Evolutionary conservation across 2,888 invertebrate species (phyloP), one percentile per base, ranked within the genome.

Genomic region (Caenorhabditis doughertyi): DNA sequence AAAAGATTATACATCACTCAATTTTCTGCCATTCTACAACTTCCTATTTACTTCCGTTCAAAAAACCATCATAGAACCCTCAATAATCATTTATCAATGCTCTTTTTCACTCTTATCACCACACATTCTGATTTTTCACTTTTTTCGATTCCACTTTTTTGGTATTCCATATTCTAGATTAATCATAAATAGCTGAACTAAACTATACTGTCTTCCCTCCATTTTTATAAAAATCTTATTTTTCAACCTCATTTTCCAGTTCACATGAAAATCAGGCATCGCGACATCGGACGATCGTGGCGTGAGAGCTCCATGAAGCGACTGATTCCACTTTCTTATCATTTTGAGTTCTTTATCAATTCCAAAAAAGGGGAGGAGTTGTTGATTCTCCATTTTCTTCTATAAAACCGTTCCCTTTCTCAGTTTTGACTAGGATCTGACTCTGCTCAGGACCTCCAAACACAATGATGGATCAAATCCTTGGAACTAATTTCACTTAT

Each of bases 401-500:
- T 73, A 73, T 73, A 73, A 56, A 73, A 73, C 73, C 51, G 27
- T 51, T 51, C 72, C 2, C 23, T 44, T 44, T 18, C 8, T 11
- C 11, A 7, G 25, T 16, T 27, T 27, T 42, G 9, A 42, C 27
- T 25, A 60, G 60, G 42, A 60, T 27, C 60, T 60, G 7, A 29
- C 1, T 9, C 23, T 25, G 23, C 25, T 71, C 71, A 70, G 44
- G n/a, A 42, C 29, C 42, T 35, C 21, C 44, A 47, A 3, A 47
- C n/a, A 67, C 5, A 13, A 47, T 53, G 76, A 13, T 79, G 65
- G 83, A 83, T 35, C 83, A 79, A 60, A 55, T 83, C 27, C 79
- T 83, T 2, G 83, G 83, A 51, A 71, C 70, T 51, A 86, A 87
- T 42, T 90, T 89, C 83, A 82, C 88, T 58, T 90, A 89, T 62